Evolutionary conservation across 2,888 invertebrate genomes (phyloP), one percentile per base, ranked within the genome.

Genomic region (Coronaproctus castanopsis): DNA sequence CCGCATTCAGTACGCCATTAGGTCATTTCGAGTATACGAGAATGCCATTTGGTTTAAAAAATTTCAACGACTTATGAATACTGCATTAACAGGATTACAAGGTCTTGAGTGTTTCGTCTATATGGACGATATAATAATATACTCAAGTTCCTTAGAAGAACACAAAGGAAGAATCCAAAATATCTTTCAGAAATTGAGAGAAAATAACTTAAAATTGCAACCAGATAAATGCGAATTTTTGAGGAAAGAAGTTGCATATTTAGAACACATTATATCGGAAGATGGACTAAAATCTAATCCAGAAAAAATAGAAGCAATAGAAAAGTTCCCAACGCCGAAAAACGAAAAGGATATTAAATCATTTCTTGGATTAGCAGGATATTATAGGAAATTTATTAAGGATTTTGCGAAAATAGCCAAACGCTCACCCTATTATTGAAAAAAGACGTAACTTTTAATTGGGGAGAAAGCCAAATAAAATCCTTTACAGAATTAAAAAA

Each of bases 131-230:
- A 21, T 62, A 1, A 55, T 64, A 23, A 52, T 63, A 5, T 58
- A 62, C 22, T 59, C 59, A 24, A 49, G 49, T 8, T 50, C 57
- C 19, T 58, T 59, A n/a, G 57, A 58, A 19, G 57, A 61, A 5
- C 62, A 64, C 21, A 8, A 62, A 1, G 22, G 8, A 14, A 54
- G 62, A 52, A 23, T 62, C 10, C 21, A 53, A 3, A 20, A 60
- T 21, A 57, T 65, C 5, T 55, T 65, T 3, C 14, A 20, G 18
- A 53, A 64, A 62, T n/a, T 62, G 59, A 1, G 48, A 21, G 5
- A 64, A 55, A 57, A 65, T 59, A 3, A 63, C 63, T 19, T 66
- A 62, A 59, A 58, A 19, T 63, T 68, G 1, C 66, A 66, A 2
- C 66, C 66, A 1, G 63, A 65, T 18, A 63, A 64, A 57, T 52